Base-by-base conservation (phyloP, 2,113 vertebrate genomes). In the Alligator sinensis region DNA sequence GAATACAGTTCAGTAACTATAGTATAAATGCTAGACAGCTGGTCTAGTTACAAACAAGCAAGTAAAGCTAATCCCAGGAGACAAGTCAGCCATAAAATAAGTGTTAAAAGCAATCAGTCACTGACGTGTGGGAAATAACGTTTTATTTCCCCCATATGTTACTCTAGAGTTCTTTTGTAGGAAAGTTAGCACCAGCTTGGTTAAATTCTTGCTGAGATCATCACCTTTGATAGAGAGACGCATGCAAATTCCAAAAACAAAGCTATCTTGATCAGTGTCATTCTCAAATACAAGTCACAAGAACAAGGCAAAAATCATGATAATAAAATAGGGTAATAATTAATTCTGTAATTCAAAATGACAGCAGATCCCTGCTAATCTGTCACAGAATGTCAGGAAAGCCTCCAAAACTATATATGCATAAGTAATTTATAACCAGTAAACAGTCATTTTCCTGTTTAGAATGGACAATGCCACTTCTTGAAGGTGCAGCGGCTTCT, bases 161-260 rank as follows among this genome's bases (percentile, higher is more conserved):
- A 59, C 16, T 74, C 30, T 88, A 58, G 80, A 55, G 83, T 91
- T 61, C 22, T 22, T 1, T 27, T 85, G 16, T 0, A 57, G 30
- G 38, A 11, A 59, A 74, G 55, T 30, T 38, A 68, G 5, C 76
- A 58, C 57, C 17, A 12, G 6, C 30, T 38, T 80, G 9, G 11
- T 68, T 75, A 68, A 80, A 72, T 21, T 5, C 2, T 2, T 86
- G 57, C 38, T 16, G 5, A 60, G 54, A 16, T 82, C 78, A 72
- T 3, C 3, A 21, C 57, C 9, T 70, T 58, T 70, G 1, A 0
- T 70, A 2, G 2, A 3, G 5, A 0, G 4, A 3, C 7, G 4
- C 28, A 34, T 70, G n/a, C 17, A 70, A 18, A 34, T 28, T 70
- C 11, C 30, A 18, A 34, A 38, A 58, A 57, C 9, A 58, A 27